phyloP scores from a whole-genome alignment of 1,140 invertebrate genomes.

The Asobara japonica region DNA sequence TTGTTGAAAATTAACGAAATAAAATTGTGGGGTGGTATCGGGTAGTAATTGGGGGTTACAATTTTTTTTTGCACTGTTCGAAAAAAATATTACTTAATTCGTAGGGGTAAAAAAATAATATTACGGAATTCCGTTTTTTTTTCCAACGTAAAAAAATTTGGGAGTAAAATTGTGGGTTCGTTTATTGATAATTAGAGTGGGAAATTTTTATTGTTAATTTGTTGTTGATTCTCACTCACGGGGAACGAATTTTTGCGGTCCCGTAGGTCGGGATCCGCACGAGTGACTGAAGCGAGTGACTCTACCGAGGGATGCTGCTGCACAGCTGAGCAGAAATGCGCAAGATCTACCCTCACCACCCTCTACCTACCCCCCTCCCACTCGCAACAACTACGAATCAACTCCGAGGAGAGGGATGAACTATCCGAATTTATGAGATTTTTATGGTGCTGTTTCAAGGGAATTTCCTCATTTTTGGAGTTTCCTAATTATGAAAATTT shows the following conservation, averaged over 20 bases:
- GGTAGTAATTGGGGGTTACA: too few species aligned
- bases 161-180: background rate
- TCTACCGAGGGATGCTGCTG: conserved; percentile 61
- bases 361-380: conserved; percentile 30
- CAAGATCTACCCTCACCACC: conserved; percentile 60
- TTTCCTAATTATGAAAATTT: too few species aligned
- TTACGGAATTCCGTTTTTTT: too few species aligned
- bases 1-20: too few species aligned
- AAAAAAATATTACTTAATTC: too few species aligned
- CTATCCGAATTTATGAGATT: background rate
- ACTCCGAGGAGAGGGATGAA: too few species aligned
- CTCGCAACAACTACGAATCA: background rate
- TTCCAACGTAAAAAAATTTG: background rate
- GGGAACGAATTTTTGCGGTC: conserved; percentile 47
- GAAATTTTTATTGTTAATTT: too few species aligned
- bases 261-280: conserved; percentile 59
- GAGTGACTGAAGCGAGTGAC: conserved; percentile 59
- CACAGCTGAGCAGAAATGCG: conserved; percentile 58
- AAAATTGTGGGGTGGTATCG: too few species aligned
- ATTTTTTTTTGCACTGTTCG: background rate
- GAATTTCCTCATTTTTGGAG: too few species aligned
- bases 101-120: too few species aligned
- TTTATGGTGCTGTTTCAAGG: background rate
- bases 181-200: too few species aligned
- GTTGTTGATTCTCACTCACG: background rate